A percentile compares a stretch with the other conserved stretches of the same genome.
Conservation (phyloP, 2,888 invertebrate species). For the Drymonia ruficornis region DNA sequence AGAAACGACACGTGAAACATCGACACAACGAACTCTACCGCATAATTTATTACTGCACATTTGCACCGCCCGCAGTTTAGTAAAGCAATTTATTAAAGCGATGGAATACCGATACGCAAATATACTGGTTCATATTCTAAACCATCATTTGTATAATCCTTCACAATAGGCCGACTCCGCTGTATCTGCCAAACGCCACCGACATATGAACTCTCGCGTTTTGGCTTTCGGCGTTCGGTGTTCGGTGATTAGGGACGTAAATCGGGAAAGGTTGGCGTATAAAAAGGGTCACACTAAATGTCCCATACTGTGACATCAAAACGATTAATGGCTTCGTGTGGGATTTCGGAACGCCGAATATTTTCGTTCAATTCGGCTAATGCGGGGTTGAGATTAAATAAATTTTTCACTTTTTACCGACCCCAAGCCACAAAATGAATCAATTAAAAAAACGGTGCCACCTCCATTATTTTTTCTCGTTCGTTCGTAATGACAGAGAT, state of each 20-base stretch:
- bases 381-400: slow-evolving; percentile 63
- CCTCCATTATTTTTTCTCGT: slow-evolving; percentile 35
- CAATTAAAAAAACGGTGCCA: slow-evolving; percentile 39
- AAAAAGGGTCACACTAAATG: slow-evolving; percentile 84
- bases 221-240: slow-evolving; percentile 61
- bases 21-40: too few species aligned
- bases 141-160: slow-evolving; percentile 46
- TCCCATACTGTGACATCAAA: slow-evolving; percentile 82
- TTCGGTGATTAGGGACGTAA: slow-evolving; percentile 72
- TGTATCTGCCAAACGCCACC: slow-evolving; percentile 56
- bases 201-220: slow-evolving; percentile 55
- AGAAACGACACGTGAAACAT: too few species aligned
- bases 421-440: slow-evolving; percentile 42
- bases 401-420: slow-evolving; percentile 57
- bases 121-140: slow-evolving; percentile 38
- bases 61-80: neutral
- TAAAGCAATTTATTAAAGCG: neutral
- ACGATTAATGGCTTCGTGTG: slow-evolving; percentile 78
- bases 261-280: slow-evolving; percentile 66
- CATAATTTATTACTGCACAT: neutral
- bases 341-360: slow-evolving; percentile 70
- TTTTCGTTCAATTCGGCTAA: slow-evolving; percentile 75
- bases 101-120: slow-evolving; percentile 24
- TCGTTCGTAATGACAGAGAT: slow-evolving; percentile 38
- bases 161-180: slow-evolving; percentile 43